These are phyloP conservation scores for Dicentrarchus labrax DNA, from an alignment of 2,113 vertebrate species.

Conservation along the genomic window DNA sequence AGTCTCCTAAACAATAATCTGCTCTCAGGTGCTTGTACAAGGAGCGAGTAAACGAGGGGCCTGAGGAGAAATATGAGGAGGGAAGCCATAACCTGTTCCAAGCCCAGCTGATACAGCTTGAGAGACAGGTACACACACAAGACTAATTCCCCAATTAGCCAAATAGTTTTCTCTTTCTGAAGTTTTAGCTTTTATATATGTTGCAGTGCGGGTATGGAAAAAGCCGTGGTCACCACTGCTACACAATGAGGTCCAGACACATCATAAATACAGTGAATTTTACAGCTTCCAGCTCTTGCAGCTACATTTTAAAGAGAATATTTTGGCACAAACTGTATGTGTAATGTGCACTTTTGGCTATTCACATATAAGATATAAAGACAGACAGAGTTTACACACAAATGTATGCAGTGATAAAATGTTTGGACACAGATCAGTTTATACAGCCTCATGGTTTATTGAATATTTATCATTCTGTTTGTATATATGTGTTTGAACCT, in stretches of 20 bases:
- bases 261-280: not conserved
- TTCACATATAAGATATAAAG: conserved; percentile 8
- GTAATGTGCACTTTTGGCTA: not conserved
- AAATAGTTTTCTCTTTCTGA: conserved; percentile 49
- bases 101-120: conserved; percentile 73
- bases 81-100: conserved; percentile 74
- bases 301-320: not conserved
- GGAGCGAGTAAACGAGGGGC: conserved; percentile 73
- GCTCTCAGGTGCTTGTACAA: conserved; percentile 77
- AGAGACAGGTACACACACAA: conserved; percentile 69
- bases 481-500: not conserved
- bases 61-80: conserved; percentile 80
- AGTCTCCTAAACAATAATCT: conserved; percentile 73
- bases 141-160: not conserved
- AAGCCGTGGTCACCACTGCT: not conserved
- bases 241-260: not conserved
- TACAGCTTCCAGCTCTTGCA: conserved; percentile 9
- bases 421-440: not conserved
- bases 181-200: conserved; percentile 64
- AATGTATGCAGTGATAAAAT: not conserved
- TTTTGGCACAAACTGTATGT: conserved; percentile 4
- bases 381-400: not conserved
- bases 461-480: not conserved
- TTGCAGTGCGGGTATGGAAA: conserved; percentile 1
- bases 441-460: not conserved